Percentiles rank a stretch among this genome's conserved stretches.
phyloP scores from a whole-genome alignment of 2,888 invertebrate species.

The Melieria crassipennis region DNA sequence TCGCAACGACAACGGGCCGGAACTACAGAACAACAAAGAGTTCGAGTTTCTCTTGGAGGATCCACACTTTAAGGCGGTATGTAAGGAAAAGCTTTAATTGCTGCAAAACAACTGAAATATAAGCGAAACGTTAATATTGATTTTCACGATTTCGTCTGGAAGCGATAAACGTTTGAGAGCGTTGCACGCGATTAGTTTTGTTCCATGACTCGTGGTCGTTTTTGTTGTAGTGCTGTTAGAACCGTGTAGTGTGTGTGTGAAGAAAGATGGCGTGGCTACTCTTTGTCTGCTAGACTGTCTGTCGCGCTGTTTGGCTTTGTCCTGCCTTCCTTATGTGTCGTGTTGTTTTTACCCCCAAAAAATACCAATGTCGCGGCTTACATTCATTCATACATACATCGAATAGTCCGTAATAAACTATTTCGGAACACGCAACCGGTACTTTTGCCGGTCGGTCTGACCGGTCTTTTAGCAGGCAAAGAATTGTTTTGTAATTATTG shows the following conservation, averaged over 20 bases:
- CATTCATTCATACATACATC: conserved; percentile 8
- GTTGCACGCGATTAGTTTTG: neutral
- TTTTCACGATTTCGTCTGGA: too few relatives aligned
- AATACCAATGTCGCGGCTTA: conserved; percentile 15
- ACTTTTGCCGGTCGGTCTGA: neutral
- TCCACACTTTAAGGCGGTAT: conserved; percentile 62
- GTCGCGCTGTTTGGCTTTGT: conserved; percentile 13
- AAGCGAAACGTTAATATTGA: neutral
- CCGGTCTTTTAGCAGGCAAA: neutral
- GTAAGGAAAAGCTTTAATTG: conserved; percentile 25
- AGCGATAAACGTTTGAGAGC: too few relatives aligned
- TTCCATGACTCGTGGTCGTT: neutral
- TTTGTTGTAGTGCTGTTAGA: conserved; percentile 10
- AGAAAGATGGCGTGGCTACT: conserved; percentile 28
- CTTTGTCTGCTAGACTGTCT: conserved; percentile 37
- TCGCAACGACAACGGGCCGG: conserved; percentile 94
- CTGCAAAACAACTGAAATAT: conserved; percentile 8
- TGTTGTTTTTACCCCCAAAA: conserved; percentile 20
- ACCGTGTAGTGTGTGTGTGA: neutral
- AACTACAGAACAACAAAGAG: conserved; percentile 68
- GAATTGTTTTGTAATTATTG: conserved; percentile 27
- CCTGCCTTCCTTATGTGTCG: neutral
- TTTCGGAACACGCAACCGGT: conserved; percentile 37
- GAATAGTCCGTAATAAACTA: conserved; percentile 33
- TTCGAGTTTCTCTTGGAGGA: conserved; percentile 56